phyloP scores from a whole-genome alignment of 2,888 invertebrate genomes.

The Drosophila fulvimacula region DNA sequence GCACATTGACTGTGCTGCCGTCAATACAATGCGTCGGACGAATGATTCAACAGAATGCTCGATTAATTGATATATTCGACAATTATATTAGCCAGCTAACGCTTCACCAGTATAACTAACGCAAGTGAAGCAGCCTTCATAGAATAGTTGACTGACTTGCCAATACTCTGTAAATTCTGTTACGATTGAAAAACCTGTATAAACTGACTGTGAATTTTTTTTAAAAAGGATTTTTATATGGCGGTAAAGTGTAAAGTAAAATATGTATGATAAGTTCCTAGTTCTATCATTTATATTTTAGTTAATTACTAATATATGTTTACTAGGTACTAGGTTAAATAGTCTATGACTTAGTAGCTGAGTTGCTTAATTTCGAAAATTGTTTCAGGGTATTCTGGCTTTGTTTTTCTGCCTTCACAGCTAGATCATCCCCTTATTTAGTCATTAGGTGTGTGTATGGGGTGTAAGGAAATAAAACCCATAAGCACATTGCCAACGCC shows the following conservation, averaged over 20 bases:
- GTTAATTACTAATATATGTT: no score
- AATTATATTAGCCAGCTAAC: conserved; percentile 29
- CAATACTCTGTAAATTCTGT: not conserved
- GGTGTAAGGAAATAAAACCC: conserved; percentile 2
- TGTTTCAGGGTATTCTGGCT: not conserved
- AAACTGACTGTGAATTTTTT: not conserved
- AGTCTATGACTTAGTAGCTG: not conserved
- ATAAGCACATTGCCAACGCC: conserved; percentile 17
- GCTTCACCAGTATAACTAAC: conserved; percentile 3
- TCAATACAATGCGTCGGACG: conserved; percentile 1
- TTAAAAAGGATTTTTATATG: not conserved
- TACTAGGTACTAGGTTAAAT: not conserved
- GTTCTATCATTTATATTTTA: no score
- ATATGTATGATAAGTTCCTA: no score
- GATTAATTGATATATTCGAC: conserved; percentile 38
- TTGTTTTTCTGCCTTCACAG: not conserved
- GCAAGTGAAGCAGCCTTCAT: not conserved
- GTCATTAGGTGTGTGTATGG: not conserved
- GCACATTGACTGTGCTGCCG: not conserved
- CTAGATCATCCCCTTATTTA: not conserved
- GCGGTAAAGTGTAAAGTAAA: no score
- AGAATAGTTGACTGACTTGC: not conserved
- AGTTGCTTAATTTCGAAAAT: not conserved
- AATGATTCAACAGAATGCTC: conserved; percentile 26
- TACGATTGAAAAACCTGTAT: no score